Conservation (phyloP, 1,140 invertebrate species). For the Philotrypesis tridentata region DNA sequence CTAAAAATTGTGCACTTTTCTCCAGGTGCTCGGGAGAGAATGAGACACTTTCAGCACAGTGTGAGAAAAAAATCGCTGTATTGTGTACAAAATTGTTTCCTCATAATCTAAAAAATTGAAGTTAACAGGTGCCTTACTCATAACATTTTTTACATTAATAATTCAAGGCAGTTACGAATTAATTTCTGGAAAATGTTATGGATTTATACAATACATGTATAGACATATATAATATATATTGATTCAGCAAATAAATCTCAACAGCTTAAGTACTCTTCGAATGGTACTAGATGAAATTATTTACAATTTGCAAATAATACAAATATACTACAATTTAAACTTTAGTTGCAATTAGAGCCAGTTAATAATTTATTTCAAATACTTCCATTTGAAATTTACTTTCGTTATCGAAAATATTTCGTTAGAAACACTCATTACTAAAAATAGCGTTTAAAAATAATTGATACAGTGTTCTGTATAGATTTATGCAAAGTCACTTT, state of each 20-base stretch:
- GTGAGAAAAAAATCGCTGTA: too few species aligned
- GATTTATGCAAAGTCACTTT: not conserved
- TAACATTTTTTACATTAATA: too few species aligned
- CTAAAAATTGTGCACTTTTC: too few species aligned
- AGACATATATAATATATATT: too few species aligned
- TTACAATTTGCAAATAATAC: not conserved
- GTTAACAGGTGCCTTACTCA: too few species aligned
- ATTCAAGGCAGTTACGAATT: not conserved
- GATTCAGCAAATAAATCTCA: not conserved
- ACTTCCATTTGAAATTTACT: not conserved
- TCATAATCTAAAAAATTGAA: too few species aligned
- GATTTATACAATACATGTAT: not conserved
- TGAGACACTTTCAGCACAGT: too few species aligned
- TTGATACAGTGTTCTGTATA: not conserved
- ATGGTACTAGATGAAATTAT: not conserved
- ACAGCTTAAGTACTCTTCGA: not conserved
- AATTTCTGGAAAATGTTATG: not conserved
- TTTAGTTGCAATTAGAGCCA: not conserved
- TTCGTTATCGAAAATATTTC: not conserved
- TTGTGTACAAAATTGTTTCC: too few species aligned
- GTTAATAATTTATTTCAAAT: not conserved
- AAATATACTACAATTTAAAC: not conserved
- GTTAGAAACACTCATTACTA: not conserved
- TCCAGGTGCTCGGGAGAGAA: too few species aligned
- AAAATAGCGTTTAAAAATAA: not conserved